Percentiles rank a stretch among this genome's conserved stretches.
Conservation (phyloP, 1,140 invertebrate species). For the Drosophila athabasca region DNA sequence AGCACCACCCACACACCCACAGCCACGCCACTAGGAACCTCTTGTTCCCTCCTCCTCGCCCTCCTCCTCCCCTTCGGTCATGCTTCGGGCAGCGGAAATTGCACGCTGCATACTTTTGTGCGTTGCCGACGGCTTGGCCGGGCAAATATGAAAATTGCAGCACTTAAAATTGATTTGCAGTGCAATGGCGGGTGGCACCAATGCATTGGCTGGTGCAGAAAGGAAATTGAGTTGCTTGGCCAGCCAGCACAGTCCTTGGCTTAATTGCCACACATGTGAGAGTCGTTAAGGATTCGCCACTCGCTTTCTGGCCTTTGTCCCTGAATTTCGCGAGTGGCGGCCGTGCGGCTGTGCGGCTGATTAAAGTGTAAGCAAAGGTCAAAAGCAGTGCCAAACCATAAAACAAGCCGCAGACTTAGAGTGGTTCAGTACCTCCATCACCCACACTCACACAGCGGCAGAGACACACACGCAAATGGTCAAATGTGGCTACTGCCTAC, state of each 20-base stretch:
- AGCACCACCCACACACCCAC: constrained; percentile 1
- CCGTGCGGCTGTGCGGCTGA: constrained; percentile 40
- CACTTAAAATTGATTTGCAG: constrained; percentile 70
- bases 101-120: constrained; percentile 72
- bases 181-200: constrained; percentile 1
- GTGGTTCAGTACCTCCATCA: constrained; percentile 32
- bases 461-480: constrained; percentile 38
- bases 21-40: constrained; percentile 1
- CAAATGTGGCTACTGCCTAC: constrained; percentile 53
- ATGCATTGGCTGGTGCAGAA: constrained; percentile 1
- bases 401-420: constrained; percentile 78
- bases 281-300: constrained; percentile 24
- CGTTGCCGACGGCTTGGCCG: constrained; percentile 50
- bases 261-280: constrained; percentile 51
- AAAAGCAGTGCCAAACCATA: constrained; percentile 79
- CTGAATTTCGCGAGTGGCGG: constrained; percentile 39
- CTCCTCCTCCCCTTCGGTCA: not conserved
- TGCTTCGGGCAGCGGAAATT: constrained; percentile 71
- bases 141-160: constrained; percentile 74
- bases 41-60: too few species aligned
- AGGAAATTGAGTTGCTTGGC: constrained; percentile 72
- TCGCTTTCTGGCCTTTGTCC: constrained; percentile 16
- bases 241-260: constrained; percentile 45
- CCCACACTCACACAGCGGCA: constrained; percentile 23
- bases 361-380: constrained; percentile 80